Percentiles rank a stretch among this genome's conserved stretches.
phyloP scores from a whole-genome alignment of 2,113 vertebrate species.

The Melanerpes aurifrons region DNA sequence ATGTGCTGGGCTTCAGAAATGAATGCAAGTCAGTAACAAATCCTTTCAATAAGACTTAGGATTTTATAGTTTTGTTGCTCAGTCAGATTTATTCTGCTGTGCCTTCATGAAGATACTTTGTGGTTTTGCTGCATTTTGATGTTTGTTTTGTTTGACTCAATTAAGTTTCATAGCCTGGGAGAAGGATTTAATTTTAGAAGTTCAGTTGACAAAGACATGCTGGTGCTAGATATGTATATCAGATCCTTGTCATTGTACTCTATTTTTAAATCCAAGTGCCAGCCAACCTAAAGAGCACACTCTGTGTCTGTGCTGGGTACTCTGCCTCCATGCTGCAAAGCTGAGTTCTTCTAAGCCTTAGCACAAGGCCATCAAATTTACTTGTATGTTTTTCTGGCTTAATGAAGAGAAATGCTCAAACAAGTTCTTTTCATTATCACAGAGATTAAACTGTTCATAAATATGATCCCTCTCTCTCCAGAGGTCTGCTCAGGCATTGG shows the following conservation, averaged over 20 bases:
- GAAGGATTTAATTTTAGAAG: slow-evolving; percentile 65
- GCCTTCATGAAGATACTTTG: not conserved
- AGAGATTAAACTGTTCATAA: not conserved
- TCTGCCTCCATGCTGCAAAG: not conserved
- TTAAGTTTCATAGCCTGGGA: not conserved
- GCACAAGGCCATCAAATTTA: not conserved
- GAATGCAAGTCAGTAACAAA: not conserved
- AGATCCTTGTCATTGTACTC: slow-evolving; percentile 71
- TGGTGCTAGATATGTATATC: slow-evolving; percentile 38
- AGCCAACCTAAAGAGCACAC: slow-evolving; percentile 57
- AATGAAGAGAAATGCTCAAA: not conserved
- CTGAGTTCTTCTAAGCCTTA: not conserved
- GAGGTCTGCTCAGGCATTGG: not conserved
- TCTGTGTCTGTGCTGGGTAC: not conserved
- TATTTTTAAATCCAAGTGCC: slow-evolving; percentile 80
- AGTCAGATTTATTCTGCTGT: not conserved
- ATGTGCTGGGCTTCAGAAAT: not conserved
- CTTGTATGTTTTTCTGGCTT: not conserved
- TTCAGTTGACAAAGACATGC: slow-evolving; percentile 65
- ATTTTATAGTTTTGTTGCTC: not conserved
- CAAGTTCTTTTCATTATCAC: not conserved
- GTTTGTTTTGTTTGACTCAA: not conserved
- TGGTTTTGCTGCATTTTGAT: not conserved
- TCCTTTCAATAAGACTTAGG: not conserved
- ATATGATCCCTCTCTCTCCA: not conserved